Evolutionary conservation across 2,797 vertebrate species (phyloP).

Genomic region (Tenualosa ilisha): DNA sequence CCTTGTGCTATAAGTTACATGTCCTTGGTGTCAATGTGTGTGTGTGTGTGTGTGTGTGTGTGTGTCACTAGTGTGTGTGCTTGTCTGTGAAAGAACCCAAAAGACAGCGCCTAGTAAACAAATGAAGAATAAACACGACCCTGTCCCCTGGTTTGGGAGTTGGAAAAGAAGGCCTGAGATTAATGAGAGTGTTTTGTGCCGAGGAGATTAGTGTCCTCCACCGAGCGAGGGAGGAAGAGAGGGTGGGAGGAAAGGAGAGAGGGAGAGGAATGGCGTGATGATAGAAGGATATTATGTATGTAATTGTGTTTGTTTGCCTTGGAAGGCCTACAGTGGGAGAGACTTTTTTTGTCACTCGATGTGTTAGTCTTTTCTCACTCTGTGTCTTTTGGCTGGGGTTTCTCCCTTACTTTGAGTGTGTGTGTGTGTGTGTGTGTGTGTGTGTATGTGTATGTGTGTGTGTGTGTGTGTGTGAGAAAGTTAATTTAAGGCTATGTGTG

Average conservation of each 20-base stretch:
- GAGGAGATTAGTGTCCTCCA: constrained; percentile 21
- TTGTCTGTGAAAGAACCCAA: neutral
- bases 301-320: constrained; percentile 23
- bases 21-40: neutral
- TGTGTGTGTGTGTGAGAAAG: neutral
- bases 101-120: neutral
- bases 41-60: neutral
- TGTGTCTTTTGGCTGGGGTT: constrained; percentile 12
- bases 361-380: constrained; percentile 10
- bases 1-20: constrained; percentile 12
- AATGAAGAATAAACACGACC: constrained; percentile 16
- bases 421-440: neutral
- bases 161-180: neutral
- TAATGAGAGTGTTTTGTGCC: constrained; percentile 16
- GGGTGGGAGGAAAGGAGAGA: neutral
- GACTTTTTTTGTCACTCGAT: constrained; percentile 13
- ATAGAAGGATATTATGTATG: constrained; percentile 20
- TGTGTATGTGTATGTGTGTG: constrained; percentile 3
- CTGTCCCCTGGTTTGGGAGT: neutral
- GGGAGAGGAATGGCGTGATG: constrained; percentile 8
- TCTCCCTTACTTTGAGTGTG: neutral
- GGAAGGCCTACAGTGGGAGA: constrained; percentile 4
- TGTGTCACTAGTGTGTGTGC: neutral
- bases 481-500: constrained; percentile 20
- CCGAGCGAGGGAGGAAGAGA: neutral